A percentile compares a stretch with the other conserved stretches of the same genome.
phyloP scores from a whole-genome alignment of 2,113 vertebrate genomes.

The Excalfactoria chinensis region DNA sequence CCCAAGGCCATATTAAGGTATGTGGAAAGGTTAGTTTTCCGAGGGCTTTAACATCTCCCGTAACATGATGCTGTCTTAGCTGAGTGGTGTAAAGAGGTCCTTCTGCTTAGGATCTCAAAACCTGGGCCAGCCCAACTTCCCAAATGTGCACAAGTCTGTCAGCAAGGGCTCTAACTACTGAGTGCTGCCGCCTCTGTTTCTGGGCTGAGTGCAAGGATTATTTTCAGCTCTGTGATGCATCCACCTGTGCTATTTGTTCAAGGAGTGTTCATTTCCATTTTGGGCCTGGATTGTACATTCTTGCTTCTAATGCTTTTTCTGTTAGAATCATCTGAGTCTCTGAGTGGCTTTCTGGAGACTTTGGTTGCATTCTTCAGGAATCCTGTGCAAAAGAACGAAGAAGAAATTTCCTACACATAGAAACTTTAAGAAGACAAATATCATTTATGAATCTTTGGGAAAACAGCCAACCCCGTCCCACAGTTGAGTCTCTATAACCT shows the following conservation, averaged over 20 bases:
- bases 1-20: neutral
- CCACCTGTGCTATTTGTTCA: neutral
- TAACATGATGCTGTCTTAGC: fast-evolving
- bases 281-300: neutral
- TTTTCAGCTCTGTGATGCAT: neutral
- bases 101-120: neutral
- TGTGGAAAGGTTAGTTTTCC: neutral
- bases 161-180: neutral
- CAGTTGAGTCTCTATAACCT: neutral
- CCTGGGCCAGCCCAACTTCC: neutral
- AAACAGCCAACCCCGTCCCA: neutral
- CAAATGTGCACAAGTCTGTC: neutral
- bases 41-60: neutral
- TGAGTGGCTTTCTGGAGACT: neutral
- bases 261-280: neutral
- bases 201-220: neutral
- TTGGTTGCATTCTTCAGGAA: neutral
- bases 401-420: neutral
- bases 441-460: neutral
- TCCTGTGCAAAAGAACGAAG: neutral
- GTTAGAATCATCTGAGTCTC: neutral
- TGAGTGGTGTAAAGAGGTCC: neutral
- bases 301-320: neutral
- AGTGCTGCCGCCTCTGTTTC: fast-evolving
- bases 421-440: neutral